A percentile compares a stretch with the other conserved stretches of the same genome.
phyloP scores from a whole-genome alignment of 2,888 invertebrate species.

The Atethmia centrago region DNA sequence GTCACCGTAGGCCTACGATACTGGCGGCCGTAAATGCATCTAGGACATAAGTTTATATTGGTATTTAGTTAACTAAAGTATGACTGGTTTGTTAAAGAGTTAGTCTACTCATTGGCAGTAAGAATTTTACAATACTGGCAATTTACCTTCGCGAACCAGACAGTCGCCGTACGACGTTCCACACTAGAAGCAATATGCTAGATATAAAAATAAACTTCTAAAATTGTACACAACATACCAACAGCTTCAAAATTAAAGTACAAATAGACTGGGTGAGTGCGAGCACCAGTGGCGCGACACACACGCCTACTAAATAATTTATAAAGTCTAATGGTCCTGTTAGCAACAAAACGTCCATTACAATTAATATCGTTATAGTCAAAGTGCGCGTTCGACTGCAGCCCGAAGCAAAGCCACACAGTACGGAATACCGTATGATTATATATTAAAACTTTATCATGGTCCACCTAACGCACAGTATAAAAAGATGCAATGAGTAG shows the following conservation, averaged over 20 bases:
- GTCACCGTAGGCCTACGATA: slow-evolving; percentile 78
- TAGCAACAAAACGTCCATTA: slow-evolving; percentile 62
- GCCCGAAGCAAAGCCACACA: slow-evolving; percentile 61
- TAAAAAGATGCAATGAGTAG: slow-evolving; percentile 86
- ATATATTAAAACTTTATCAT: slow-evolving; percentile 72
- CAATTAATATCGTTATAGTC: slow-evolving; percentile 44
- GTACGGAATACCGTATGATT: slow-evolving; percentile 60
- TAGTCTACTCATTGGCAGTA: slow-evolving; percentile 85
- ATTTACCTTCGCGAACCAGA: slow-evolving; percentile 66
- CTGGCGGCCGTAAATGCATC: slow-evolving; percentile 85
- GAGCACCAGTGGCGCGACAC: slow-evolving; percentile 17
- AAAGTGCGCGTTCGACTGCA: slow-evolving; percentile 43
- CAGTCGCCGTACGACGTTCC: slow-evolving; percentile 51
- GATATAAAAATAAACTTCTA: slow-evolving; percentile 85
- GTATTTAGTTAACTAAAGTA: slow-evolving; percentile 77
- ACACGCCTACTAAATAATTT: slow-evolving; percentile 43
- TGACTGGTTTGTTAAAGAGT: slow-evolving; percentile 80
- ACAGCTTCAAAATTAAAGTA: slow-evolving; percentile 74
- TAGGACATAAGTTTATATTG: slow-evolving; percentile 77
- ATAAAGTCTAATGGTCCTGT: slow-evolving; percentile 49
- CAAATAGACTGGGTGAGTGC: slow-evolving; percentile 58
- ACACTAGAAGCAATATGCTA: slow-evolving; percentile 71
- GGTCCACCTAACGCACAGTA: slow-evolving; percentile 88
- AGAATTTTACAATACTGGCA: slow-evolving; percentile 79
- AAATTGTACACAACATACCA: slow-evolving; percentile 81